A percentile compares a stretch with the other conserved stretches of the same genome.
Evolutionary conservation across 2,888 invertebrate species (phyloP).

Genomic region (Drosophila colorata): DNA sequence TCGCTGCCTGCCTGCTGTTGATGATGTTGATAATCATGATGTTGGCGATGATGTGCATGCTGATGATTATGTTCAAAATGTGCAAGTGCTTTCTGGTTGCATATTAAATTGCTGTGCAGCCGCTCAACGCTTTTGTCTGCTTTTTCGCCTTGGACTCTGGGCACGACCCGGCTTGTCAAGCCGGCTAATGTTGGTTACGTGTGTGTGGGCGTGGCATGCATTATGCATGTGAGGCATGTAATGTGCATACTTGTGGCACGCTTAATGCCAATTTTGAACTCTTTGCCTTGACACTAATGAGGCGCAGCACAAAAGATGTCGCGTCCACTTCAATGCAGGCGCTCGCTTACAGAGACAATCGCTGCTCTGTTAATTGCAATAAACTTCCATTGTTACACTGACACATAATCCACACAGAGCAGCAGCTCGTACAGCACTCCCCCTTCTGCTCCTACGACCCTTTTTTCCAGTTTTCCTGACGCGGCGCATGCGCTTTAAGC

Average conservation of each 20-base stretch:
- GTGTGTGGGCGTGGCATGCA: slow-evolving; percentile 57
- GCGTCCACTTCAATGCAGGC: slow-evolving; percentile 51
- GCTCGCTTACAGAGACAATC: slow-evolving; percentile 15
- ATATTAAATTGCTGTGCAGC: slow-evolving; percentile 47
- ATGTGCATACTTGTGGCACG: slow-evolving; percentile 61
- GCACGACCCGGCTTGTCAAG: slow-evolving; percentile 59
- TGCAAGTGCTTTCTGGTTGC: slow-evolving; percentile 34
- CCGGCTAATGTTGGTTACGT: slow-evolving; percentile 43
- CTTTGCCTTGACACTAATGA: slow-evolving; percentile 75
- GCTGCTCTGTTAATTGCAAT: slow-evolving; percentile 62
- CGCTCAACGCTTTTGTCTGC: slow-evolving; percentile 51
- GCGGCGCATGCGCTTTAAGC: slow-evolving; percentile 74
- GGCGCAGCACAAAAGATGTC: slow-evolving; percentile 42
- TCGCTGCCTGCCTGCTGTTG: slow-evolving; percentile 19
- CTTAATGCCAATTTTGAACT: slow-evolving; percentile 74
- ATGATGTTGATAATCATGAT: slow-evolving; percentile 18
- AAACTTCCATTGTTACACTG: slow-evolving; percentile 84
- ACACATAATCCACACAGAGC: slow-evolving; percentile 70
- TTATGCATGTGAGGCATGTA: slow-evolving; percentile 46
- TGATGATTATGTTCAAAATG: slow-evolving; percentile 22
- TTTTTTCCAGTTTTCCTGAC: slow-evolving; percentile 57
- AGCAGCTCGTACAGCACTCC: not conserved
- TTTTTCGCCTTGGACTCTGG: slow-evolving; percentile 55
- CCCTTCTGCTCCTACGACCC: slow-evolving; percentile 6
- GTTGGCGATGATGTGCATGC: slow-evolving; percentile 13